phyloP scores from a whole-genome alignment of 2,113 vertebrate species.

The Dasyurus viverrinus region DNA sequence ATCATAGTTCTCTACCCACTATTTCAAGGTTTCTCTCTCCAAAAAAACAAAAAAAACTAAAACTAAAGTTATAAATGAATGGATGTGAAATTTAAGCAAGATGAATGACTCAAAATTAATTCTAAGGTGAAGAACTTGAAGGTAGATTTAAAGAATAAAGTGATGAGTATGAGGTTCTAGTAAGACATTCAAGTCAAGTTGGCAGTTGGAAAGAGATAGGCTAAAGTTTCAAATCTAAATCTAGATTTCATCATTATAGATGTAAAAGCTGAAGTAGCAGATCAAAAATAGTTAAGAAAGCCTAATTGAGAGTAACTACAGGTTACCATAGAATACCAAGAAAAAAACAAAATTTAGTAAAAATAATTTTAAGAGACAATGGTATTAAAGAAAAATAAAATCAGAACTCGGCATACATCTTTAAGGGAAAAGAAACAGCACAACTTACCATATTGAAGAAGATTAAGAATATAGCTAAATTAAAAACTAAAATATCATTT shows the following conservation, averaged over 20 bases:
- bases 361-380: not conserved
- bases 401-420: not conserved
- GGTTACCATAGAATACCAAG: not conserved
- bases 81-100: too few species aligned
- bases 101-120: too few species aligned
- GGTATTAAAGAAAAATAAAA: not conserved
- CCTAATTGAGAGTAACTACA: not conserved
- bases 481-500: not conserved
- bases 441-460: not conserved
- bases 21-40: too few species aligned
- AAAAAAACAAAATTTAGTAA: not conserved
- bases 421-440: not conserved
- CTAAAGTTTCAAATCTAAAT: not conserved
- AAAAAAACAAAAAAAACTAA: too few species aligned
- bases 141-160: too few species aligned
- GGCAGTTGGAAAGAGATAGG: not conserved
- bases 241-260: not conserved
- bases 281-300: not conserved
- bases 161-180: not conserved
- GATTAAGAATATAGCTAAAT: not conserved
- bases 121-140: too few species aligned
- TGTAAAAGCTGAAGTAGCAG: not conserved
- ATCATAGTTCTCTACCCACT: too few species aligned
- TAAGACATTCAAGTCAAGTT: not conserved
- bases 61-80: too few species aligned